These are phyloP conservation scores for Otocyon megalotis DNA, from an alignment of 2,113 vertebrate species.

Conservation along the genomic window DNA sequence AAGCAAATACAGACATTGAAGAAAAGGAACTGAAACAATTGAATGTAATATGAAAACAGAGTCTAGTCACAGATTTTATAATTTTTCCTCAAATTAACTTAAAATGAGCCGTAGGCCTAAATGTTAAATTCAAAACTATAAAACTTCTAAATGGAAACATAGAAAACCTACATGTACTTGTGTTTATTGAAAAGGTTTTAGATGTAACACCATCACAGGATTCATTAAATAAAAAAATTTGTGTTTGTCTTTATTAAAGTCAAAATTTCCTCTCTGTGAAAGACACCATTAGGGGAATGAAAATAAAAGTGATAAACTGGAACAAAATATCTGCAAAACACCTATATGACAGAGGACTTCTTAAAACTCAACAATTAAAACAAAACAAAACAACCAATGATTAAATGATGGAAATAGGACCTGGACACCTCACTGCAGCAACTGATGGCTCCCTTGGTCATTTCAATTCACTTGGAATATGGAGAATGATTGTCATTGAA, in stretches of 20 bases:
- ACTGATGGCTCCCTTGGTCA: not conserved
- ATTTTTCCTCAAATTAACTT: not conserved
- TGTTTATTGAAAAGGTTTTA: not conserved
- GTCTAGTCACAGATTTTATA: not conserved
- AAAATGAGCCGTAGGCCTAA: not conserved
- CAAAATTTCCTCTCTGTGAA: not conserved
- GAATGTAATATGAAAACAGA: not conserved
- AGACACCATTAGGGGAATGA: not conserved
- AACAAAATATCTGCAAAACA: not conserved
- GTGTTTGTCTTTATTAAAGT: not conserved
- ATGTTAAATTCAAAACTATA: not conserved
- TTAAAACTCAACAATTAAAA: not conserved
- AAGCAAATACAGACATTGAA: not conserved
- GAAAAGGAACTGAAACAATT: not conserved
- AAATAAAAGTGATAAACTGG: not conserved
- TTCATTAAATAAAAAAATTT: not conserved
- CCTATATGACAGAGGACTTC: not conserved
- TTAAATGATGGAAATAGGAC: not conserved
- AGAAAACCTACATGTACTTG: not conserved
- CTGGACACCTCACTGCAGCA: not conserved
- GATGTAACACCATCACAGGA: not conserved
- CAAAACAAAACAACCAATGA: not conserved
- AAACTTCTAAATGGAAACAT: not conserved
- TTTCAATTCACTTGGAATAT: conserved; percentile 41
- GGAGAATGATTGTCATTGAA: conserved; percentile 41